phyloP scores from a whole-genome alignment of 2,888 invertebrate species.

The Folsomia candida region DNA sequence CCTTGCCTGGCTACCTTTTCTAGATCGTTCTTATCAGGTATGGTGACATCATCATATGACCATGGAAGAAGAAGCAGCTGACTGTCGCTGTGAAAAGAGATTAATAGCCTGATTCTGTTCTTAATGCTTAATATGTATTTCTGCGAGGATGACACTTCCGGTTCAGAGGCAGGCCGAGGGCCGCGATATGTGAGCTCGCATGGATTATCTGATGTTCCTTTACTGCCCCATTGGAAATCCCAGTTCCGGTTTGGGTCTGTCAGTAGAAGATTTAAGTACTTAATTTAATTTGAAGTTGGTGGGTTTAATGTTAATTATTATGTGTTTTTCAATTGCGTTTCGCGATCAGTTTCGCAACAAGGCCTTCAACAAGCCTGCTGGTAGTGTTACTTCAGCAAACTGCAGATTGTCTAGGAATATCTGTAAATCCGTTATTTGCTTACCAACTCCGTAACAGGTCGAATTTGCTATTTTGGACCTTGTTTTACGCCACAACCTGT shows the following conservation, averaged over 20 bases:
- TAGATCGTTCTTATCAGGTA: constrained; percentile 44
- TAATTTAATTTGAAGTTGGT: too few relatives aligned
- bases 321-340: too few relatives aligned
- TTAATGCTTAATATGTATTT: constrained; percentile 52
- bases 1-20: constrained; percentile 45
- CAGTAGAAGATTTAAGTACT: constrained; percentile 60
- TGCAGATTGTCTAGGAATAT: too few relatives aligned
- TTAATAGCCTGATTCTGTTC: constrained; percentile 57
- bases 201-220: constrained; percentile 55
- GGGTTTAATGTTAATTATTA: too few relatives aligned
- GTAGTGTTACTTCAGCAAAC: too few relatives aligned
- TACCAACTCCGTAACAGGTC: constrained; percentile 65
- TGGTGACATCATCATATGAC: constrained; percentile 53
- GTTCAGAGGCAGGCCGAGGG: constrained; percentile 54
- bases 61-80: constrained; percentile 64
- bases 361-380: too few relatives aligned
- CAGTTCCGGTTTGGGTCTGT: constrained; percentile 74
- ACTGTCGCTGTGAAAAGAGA: constrained; percentile 66
- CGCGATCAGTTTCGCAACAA: too few relatives aligned
- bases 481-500: constrained; percentile 69
- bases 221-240: constrained; percentile 57
- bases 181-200: constrained; percentile 67
- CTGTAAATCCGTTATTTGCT: too few relatives aligned
- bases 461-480: constrained; percentile 56
- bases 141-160: constrained; percentile 53